Percentiles rank a stretch among this genome's conserved stretches.
These are phyloP conservation scores for Thecocarcelia acutangulata DNA, from an alignment of 2,888 invertebrate genomes.

Conservation along the genomic window DNA sequence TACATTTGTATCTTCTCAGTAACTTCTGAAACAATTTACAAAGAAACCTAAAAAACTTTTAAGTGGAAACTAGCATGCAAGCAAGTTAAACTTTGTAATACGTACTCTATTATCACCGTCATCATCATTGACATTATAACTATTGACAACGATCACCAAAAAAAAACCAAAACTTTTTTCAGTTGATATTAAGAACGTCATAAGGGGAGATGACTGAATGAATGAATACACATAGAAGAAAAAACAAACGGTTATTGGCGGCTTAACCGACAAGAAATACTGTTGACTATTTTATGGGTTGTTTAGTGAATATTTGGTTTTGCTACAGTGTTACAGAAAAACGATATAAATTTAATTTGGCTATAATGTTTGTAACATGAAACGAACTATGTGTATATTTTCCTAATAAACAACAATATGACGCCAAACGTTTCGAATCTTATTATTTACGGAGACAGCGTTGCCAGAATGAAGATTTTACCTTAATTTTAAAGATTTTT, in stretches of 20 bases:
- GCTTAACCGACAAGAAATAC: conserved; percentile 25
- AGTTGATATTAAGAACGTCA: conserved; percentile 49
- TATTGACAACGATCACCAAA: conserved; percentile 38
- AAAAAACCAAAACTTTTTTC: conserved; percentile 34
- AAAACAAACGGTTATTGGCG: conserved; percentile 29
- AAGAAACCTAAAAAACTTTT: conserved; percentile 10
- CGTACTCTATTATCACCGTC: conserved; percentile 71
- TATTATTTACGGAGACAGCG: too few species aligned
- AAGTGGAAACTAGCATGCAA: conserved; percentile 8
- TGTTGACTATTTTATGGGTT: conserved; percentile 42
- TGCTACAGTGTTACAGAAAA: background rate
- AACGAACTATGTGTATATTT: too few species aligned
- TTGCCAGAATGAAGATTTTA: too few species aligned
- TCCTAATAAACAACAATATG: too few species aligned
- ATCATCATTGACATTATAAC: conserved; percentile 47
- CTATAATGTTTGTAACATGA: background rate
- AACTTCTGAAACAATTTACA: conserved; percentile 16
- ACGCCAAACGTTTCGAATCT: too few species aligned
- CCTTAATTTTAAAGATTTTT: too few species aligned
- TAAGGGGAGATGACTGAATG: conserved; percentile 33
- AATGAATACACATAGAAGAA: background rate
- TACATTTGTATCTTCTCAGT: conserved; percentile 1
- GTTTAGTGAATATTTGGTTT: conserved; percentile 31
- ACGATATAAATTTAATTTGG: background rate
- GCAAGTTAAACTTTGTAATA: conserved; percentile 5